Evolutionary conservation across 2,888 invertebrate genomes (phyloP).

Genomic region (Seira ritae): DNA sequence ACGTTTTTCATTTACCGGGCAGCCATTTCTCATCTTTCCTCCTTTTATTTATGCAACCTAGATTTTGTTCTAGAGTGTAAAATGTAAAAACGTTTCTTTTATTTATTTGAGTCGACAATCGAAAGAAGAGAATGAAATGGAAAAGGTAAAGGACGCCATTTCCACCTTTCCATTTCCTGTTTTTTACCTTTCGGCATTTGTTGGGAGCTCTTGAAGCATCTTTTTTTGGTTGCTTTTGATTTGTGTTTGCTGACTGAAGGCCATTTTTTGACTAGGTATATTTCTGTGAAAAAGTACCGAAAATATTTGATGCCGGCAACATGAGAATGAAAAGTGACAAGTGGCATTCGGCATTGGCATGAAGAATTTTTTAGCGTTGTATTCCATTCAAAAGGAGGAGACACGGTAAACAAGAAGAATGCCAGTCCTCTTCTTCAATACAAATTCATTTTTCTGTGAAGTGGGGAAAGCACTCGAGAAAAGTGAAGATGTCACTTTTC

Average conservation of each 20-base stretch:
- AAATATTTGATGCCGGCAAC: background rate
- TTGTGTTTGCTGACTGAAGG: background rate
- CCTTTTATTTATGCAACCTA: background rate
- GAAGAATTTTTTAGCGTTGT: background rate
- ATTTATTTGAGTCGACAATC: slow-evolving; percentile 2
- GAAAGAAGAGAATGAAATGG: background rate
- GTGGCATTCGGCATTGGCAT: slow-evolving; percentile 19
- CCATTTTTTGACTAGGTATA: background rate
- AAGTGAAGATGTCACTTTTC: background rate
- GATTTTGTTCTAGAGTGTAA: background rate
- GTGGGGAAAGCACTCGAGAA: slow-evolving; percentile 18
- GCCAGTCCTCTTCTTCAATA: background rate
- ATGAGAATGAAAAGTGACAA: slow-evolving; percentile 28
- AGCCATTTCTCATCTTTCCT: background rate
- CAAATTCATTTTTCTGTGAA: slow-evolving; percentile 42
- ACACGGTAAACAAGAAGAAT: background rate
- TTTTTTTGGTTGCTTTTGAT: background rate
- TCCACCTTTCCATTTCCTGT: slow-evolving; percentile 4
- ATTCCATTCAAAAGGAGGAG: background rate
- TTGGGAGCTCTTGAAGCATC: background rate
- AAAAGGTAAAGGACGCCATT: background rate
- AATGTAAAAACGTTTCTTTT: background rate
- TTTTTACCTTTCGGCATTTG: background rate
- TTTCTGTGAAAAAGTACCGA: background rate
- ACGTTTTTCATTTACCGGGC: background rate